Base-by-base conservation (phyloP, 2,888 invertebrate genomes). In the Steinernema scapterisci region DNA sequence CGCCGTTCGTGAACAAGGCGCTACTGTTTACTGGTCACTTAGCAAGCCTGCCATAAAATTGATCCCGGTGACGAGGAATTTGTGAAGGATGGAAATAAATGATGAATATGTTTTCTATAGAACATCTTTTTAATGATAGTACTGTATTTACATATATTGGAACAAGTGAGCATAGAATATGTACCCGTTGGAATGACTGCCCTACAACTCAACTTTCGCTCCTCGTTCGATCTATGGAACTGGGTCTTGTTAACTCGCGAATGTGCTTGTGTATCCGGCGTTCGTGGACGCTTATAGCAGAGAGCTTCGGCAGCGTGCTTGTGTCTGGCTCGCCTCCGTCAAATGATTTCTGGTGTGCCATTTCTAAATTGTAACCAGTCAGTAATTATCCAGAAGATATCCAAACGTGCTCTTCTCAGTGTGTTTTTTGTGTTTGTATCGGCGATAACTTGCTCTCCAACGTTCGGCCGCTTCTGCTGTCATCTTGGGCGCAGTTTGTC, bases 381-480 rank as follows among this genome's bases (percentile, higher is more conserved):
- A 11, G 70, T 38, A 25, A 9, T 6, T 9, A 31, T 19, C 19
- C 5, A 21, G 70, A 27, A 16, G 19, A 38, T 13, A 19, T 70
- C 9, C 43, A 44, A 31, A 73, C 80, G 76, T 31, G 84, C 85
- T 81, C 75, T 80, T 83, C 70, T 83, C 84, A 27, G 80, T 77
- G 73, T 84, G 84, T 74, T 86, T 86, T 76, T 83, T 81, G 70
- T 86, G 86, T 44, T 85, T 79, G 75, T 86, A 86, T 52, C 82
- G 82, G 43, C 84, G 79, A 72, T 86, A 86, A 75, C 83, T 83
- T 72, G 82, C 80, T 43, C 86, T 75, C 85, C 85, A 85, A 56
- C 81, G 78, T 71, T 86, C 85, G 11, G 86, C 86, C n/a, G 83
- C 86, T 48, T 85, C 85, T 48, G 85, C 84, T 1, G 82, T 83